A percentile compares a stretch with the other conserved stretches of the same genome.
phyloP scores from a whole-genome alignment of 2,797 vertebrate genomes.

The Tenualosa ilisha region DNA sequence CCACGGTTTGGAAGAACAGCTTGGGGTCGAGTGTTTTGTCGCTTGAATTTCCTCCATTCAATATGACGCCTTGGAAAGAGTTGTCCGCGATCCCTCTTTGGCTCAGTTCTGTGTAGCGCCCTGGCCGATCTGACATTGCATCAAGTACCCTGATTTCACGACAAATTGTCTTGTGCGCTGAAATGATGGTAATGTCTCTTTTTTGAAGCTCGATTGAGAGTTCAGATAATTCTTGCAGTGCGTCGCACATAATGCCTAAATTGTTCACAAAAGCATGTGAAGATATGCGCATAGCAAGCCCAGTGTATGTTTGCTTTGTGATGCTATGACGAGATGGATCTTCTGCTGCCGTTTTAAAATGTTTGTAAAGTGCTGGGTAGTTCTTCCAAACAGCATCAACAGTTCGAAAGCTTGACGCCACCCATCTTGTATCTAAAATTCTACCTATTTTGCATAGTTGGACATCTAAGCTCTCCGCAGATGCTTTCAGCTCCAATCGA shows the following conservation, averaged over 20 bases:
- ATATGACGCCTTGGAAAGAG: no score
- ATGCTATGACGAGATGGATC: background rate
- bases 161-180: constrained; percentile 28
- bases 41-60: background rate
- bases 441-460: constrained; percentile 33
- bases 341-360: constrained; percentile 27
- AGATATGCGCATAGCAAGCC: constrained; percentile 1
- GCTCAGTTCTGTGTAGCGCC: background rate
- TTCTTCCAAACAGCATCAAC: constrained; percentile 33
- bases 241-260: constrained; percentile 27
- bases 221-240: constrained; percentile 37
- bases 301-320: background rate
- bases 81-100: background rate
- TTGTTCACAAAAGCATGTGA: background rate
- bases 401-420: constrained; percentile 30
- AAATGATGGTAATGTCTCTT: constrained; percentile 29
- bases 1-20: background rate
- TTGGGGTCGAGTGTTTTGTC: background rate
- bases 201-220: constrained; percentile 38
- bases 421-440: constrained; percentile 31
- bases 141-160: background rate
- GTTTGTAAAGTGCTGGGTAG: constrained; percentile 29
- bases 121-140: background rate
- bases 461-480: constrained; percentile 29
- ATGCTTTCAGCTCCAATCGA: constrained; percentile 19